Evolutionary conservation across 2,113 vertebrate genomes (phyloP), one percentile per base, ranked within the genome.

Genomic region (Bolborhynchus lineola): DNA sequence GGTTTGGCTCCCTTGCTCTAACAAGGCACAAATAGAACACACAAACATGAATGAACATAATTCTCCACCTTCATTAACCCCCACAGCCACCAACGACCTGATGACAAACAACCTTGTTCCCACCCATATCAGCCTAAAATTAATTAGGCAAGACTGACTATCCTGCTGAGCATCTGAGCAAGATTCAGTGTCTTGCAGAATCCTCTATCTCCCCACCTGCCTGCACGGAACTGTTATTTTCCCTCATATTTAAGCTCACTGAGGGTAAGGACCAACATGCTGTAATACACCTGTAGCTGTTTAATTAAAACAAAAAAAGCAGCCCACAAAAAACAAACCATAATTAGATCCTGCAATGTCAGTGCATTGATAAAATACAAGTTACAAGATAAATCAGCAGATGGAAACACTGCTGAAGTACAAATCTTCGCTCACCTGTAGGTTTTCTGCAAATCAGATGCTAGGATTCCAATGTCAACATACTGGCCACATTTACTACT

Each of bases 371-470:
- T 14, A 64, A 82, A 81, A 35, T 9, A 33, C 0, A 11, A 86
- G 16, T 53, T n/a, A 69, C 7, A n/a, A 69, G 42, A 85, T 52
- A 26, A 2, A 21, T 11, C 52, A 33, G 33, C n/a, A 87, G 19
- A 87, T 29, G 39, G 59, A 53, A 95, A 70, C 41, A 50, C 9
- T 19, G 28, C 19, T n/a, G 7, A 57, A 59, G 55, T n/a, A 72
- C 37, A 42, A 60, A 69, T 33, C 11, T 55, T 86, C 59, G 81
- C 98, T 98, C 90, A 98, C 99, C 99, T 99, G 98, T 99, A 98
- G 19, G 97, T 98, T 97, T 96, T 98, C 90, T 99, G 99, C 62
- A 99, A 98, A 41, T 99, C 99, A 49, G 97, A 95, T 8, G 99
- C 99, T 96, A 99, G 95, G 52, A 97, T 74, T 42, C 96, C 96